These are phyloP conservation scores for Parazoanthus darwini DNA, from an alignment of 92 coral and sea anemone species.

Conservation along the genomic window DNA sequence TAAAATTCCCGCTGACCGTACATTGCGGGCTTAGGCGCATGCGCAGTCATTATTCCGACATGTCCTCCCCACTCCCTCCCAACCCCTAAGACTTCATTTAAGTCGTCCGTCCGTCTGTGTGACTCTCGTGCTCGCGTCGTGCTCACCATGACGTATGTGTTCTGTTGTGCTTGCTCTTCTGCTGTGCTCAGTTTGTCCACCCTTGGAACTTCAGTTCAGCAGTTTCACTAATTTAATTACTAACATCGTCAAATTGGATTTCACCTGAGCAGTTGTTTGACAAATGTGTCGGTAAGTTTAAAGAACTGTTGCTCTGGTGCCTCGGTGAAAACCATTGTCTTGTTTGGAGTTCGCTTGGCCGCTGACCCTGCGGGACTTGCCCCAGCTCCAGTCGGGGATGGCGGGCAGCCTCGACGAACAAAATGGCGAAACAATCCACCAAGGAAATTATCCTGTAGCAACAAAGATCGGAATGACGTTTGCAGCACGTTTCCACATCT, in stretches of 20 bases:
- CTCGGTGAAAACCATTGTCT: slow-evolving; percentile 69
- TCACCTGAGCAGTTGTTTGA: slow-evolving; percentile 78
- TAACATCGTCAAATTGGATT: background rate
- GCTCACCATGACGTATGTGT: background rate
- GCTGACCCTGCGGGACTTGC: slow-evolving; percentile 65
- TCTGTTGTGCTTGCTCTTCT: background rate
- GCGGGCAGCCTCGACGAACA: slow-evolving; percentile 85
- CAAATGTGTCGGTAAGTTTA: slow-evolving; percentile 83
- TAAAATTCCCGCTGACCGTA: no score
- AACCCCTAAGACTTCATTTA: background rate
- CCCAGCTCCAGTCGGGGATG: slow-evolving; percentile 88
- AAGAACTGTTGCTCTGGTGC: slow-evolving; percentile 88
- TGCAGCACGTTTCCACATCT: no score
- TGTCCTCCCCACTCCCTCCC: no score
- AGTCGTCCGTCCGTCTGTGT: background rate
- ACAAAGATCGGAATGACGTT: background rate
- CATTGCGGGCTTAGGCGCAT: no score
- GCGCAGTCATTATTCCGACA: no score
- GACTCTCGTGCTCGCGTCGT: no score
- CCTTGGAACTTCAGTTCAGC: background rate
- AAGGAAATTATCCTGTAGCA: slow-evolving; percentile 81
- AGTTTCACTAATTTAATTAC: background rate
- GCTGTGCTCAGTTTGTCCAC: background rate
- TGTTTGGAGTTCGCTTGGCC: slow-evolving; percentile 70
- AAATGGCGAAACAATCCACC: slow-evolving; percentile 88